Base-by-base conservation (phyloP, 2,888 invertebrate genomes). In the Volucella zonaria region DNA sequence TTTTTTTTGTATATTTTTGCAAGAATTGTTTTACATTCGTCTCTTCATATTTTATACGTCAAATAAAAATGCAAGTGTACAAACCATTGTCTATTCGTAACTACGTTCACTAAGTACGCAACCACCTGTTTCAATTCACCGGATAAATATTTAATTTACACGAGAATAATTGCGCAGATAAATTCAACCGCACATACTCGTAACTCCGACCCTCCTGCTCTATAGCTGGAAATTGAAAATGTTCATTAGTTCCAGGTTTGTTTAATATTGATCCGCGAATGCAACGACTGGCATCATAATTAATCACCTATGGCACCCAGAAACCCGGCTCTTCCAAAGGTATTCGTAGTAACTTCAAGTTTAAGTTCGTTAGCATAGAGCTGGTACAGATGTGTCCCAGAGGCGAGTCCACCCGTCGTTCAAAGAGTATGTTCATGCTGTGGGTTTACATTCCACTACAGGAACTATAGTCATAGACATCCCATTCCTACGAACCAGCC, bases 271-370 rank as follows among this genome's bases (percentile, higher is more conserved):
- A 77, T 73, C 40, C 58, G 67, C 73, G 49, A 73, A 59, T 61
- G 31, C 59, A 77, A 45, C 43, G 54, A 77, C 71, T 73, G 71
- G 77, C 73, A 73, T 68, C 67, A 77, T 82, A 76, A 82, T 82
- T 62, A 78, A 82, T 82, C 52, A 67, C 73, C 54, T 76, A 59
- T 49, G 42, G 52, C 23, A 52, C 45, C 40, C 31, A 14, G 31
- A 31, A 31, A 6, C 31, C 31, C 66, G 3, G 42, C 52, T 47
- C 59, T 31, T 59, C 38, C 70, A 52, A 45, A 52, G 61, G 56
- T 45, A 11, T 47, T 42, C 11, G 51, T 51, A 47, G 70, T 38
- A 51, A 68, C 23, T 23, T 54, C 14, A 23, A 68, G 56, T 52
- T 78, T 38, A 11, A 43, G 58, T 54, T 14, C 15, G 40, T 47